Evolutionary conservation across 1,140 invertebrate species (phyloP), one percentile per base, ranked within the genome.

Genomic region (Polyergus mexicanus): DNA sequence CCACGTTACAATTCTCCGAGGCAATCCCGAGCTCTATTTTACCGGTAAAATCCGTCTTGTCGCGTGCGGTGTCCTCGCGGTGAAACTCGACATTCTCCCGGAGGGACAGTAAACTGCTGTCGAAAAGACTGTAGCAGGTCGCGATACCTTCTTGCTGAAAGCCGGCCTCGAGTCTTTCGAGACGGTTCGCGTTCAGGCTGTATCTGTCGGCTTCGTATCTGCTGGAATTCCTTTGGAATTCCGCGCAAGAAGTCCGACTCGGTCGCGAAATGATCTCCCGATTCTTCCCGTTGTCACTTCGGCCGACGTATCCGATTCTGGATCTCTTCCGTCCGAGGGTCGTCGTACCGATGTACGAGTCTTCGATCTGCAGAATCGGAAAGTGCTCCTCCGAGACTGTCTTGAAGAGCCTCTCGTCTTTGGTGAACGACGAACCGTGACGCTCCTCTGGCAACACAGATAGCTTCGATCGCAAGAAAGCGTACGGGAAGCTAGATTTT

Each of bases 361-460:
- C 93, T 54, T 94, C 94, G 51, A 94, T 94, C 58, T 94, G 94
- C 35, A 95, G 28, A 0, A 91, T 89, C 0, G 94, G 94, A 41
- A 95, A 95, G 35, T 95, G 94, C 75, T 95, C 95, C 84, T 95
- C 95, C 0, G 95, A 95, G 0, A 94, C 94, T 0, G 95, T 95
- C 62, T 95, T 94, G 60, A 95, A 94, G 0, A 95, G 87, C 16
- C 94, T 90, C 8, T 95, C 94, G 44, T 94, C 94, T 44, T 95
- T 95, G 28, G 89, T 58, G n/a, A 83, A 47, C 54, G 78, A 68
- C 11, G 62, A 84, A 38, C 90, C 94, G 51, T 95, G 94, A 69
- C 96, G 96, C 92, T 98, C 97, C 94, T 97, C 97, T 0, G 97
- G 97, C 65, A 97, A 93, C 35, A 97, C 97, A 0, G 97, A 97